Evolutionary conservation across 2,113 vertebrate species (phyloP).

Genomic region (Danionella cerebrum): DNA sequence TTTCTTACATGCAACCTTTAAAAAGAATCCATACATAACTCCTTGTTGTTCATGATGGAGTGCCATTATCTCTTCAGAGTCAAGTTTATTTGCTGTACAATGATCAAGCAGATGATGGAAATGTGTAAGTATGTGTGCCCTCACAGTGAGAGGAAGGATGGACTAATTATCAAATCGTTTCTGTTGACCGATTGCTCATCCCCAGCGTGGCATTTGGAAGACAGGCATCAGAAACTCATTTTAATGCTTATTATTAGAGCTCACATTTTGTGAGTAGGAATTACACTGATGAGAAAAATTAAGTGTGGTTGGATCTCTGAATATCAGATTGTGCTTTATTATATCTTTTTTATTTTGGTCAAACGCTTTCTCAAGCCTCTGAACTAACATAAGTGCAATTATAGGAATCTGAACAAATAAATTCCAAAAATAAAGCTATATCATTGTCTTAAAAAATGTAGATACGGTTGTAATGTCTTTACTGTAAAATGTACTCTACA

Average conservation of each 20-base stretch:
- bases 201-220: conserved; percentile 8
- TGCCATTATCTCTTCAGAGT: not conserved
- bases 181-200: conserved; percentile 14
- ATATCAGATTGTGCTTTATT: conserved; percentile 18
- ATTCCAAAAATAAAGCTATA: not conserved
- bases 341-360: not conserved
- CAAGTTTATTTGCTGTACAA: not conserved
- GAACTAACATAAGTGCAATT: too few species aligned
- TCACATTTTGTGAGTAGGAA: not conserved
- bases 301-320: not conserved
- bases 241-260: conserved; percentile 16
- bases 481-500: too few species aligned
- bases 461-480: too few species aligned
- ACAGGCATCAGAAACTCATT: conserved; percentile 22
- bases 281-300: not conserved
- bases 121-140: not conserved
- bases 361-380: not conserved
- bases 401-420: too few species aligned
- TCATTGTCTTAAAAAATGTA: too few species aligned
- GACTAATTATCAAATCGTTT: conserved; percentile 21
- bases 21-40: not conserved
- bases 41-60: not conserved
- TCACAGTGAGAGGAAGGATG: not conserved
- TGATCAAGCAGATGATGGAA: not conserved
- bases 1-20: not conserved